Base-by-base conservation (phyloP, 2,113 vertebrate genomes). In the Oreochromis spilurus region DNA sequence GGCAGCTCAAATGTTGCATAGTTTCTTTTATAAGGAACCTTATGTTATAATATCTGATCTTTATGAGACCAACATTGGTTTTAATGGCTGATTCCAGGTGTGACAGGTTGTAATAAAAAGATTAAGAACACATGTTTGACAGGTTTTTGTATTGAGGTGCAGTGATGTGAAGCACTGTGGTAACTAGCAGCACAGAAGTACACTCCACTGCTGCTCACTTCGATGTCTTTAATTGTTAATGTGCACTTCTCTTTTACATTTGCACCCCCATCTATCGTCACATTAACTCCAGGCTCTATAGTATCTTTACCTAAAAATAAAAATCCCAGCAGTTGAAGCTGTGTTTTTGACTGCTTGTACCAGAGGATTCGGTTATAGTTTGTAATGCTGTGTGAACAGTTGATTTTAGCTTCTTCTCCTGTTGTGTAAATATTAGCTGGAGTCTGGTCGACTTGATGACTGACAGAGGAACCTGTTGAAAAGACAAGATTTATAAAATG, bases 321-420 rank as follows among this genome's bases (percentile, higher is more conserved):
- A 0, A 1, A 84, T 78, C 94, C 94, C 0, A 94, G 86, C 3
- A 92, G 10, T 16, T 89, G 16, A 2, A 93, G 14, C 24, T 24
- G 24, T 0, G 52, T 2, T n/a, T 1, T 10, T 12, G 12, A 17
- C 16, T 88, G 89, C 4, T 89, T 92, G 81, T 95, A 95, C 94
- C 81, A 83, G 34, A 78, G 19, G 1, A 34, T 34, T 78, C 1
- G 3, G 36, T 40, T 1, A 67, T 40, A 40, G 34, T 1, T 21
- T 40, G 4, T 4, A 57, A 14, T 0, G 2, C 36, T 67, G 11
- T 67, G 62, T 40, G 62, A 67, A 1, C 62, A 40, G 36, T 14
- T 0, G 0, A 67, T 40, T 67, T 40, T 13, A 21, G 4, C 34
- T 1, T 38, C 60, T 14, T 21, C 36, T 67, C 4, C 19, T 55